Evolutionary conservation across 1,140 invertebrate genomes (phyloP).

Genomic region (Camponotus vicinus): DNA sequence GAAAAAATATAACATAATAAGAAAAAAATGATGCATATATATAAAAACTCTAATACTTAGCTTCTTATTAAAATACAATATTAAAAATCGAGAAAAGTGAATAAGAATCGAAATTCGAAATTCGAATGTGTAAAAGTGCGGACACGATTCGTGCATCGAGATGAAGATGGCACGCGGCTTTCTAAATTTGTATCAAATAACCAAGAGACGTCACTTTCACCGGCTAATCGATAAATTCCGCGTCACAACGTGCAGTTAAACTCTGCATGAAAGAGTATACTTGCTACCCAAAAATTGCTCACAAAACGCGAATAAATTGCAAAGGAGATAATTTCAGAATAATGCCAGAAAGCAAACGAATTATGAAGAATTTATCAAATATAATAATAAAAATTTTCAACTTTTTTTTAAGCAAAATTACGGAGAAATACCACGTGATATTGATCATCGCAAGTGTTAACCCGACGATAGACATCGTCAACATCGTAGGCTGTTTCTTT

Average conservation of each 20-base stretch:
- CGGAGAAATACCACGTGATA: neutral
- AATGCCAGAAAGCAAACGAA: too few species aligned
- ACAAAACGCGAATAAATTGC: constrained; percentile 23
- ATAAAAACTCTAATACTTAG: neutral
- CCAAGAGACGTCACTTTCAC: constrained; percentile 78
- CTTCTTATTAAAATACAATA: neutral
- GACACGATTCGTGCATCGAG: constrained; percentile 12
- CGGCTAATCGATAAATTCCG: constrained; percentile 74
- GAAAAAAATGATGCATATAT: neutral
- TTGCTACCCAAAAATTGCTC: constrained; percentile 33
- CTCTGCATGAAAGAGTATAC: constrained; percentile 38
- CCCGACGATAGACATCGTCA: neutral
- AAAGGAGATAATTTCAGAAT: neutral
- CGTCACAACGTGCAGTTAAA: constrained; percentile 39
- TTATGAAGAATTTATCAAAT: neutral
- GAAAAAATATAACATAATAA: too few species aligned
- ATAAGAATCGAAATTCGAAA: neutral
- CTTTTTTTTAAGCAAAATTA: neutral
- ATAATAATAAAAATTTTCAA: neutral
- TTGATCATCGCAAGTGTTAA: constrained; percentile 26
- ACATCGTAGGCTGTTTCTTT: constrained; percentile 9
- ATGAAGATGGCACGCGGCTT: constrained; percentile 70
- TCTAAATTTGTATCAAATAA: constrained; percentile 82
- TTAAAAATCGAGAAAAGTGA: neutral
- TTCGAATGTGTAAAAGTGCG: neutral